Percentiles rank a stretch among this genome's conserved stretches.
Conservation (phyloP, 1,140 invertebrate genomes). For the Neodiprion fabricii region DNA sequence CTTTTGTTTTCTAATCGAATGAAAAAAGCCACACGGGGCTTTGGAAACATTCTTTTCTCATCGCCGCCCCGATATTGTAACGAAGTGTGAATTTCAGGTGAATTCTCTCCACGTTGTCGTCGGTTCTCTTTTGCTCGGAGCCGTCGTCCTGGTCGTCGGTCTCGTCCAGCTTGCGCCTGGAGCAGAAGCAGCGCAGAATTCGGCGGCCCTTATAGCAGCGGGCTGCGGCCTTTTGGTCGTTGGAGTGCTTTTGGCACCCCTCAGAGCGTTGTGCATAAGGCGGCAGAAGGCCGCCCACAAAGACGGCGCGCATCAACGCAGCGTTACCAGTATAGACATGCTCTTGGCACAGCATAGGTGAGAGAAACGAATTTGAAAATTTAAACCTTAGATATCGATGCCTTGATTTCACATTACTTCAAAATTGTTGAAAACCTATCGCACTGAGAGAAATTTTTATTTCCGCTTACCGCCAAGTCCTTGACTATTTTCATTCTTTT, state of each 20-base stretch:
- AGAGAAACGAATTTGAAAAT: conserved; percentile 1
- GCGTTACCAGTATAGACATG: conserved; percentile 58
- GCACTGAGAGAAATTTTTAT: no score
- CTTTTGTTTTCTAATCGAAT: no score
- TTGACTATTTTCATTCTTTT: no score
- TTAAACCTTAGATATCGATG: neutral
- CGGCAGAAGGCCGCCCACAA: conserved; percentile 49
- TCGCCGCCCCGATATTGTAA: no score
- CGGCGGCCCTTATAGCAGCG: conserved; percentile 71
- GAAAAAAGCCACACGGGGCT: no score
- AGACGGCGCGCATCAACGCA: conserved; percentile 54
- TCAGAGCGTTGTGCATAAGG: conserved; percentile 53
- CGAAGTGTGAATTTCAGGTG: conserved; percentile 57
- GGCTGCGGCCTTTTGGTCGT: conserved; percentile 65
- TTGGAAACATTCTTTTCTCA: no score
- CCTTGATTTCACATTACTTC: no score
- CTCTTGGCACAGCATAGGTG: conserved; percentile 54
- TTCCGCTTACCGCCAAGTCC: no score
- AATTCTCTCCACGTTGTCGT: conserved; percentile 78
- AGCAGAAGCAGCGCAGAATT: conserved; percentile 77
- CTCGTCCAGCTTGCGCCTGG: conserved; percentile 80
- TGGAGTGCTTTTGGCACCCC: conserved; percentile 46
- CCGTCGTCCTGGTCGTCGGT: conserved; percentile 78
- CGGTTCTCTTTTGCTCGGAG: conserved; percentile 74
- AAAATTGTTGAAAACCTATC: no score